Conservation (phyloP, 2,888 invertebrate species). For the Polietes domitor region DNA sequence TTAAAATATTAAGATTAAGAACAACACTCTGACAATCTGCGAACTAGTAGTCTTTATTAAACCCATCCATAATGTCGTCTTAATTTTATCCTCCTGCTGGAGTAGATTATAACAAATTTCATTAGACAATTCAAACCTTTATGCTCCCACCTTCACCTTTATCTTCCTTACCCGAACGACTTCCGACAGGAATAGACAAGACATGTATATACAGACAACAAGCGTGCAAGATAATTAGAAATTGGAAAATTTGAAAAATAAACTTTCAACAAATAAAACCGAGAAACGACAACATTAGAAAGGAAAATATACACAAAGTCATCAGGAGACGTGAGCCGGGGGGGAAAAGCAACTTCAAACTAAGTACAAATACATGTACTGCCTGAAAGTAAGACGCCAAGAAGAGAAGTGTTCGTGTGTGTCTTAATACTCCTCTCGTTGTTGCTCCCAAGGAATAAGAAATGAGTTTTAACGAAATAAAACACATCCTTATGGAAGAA, state of each 20-base stretch:
- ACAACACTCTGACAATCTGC: too few relatives aligned
- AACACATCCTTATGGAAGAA: slow-evolving; percentile 7
- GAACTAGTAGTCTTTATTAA: too few relatives aligned
- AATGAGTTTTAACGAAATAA: slow-evolving; percentile 14
- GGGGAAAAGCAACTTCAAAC: background rate
- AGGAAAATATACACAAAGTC: background rate
- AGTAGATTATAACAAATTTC: too few relatives aligned
- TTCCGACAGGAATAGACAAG: background rate
- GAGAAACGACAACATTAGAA: background rate
- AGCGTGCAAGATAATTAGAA: slow-evolving; percentile 14
- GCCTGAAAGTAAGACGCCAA: background rate
- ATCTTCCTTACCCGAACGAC: background rate
- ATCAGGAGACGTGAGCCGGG: background rate
- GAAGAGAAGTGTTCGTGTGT: too few relatives aligned
- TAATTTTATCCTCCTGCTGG: too few relatives aligned
- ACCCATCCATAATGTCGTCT: too few relatives aligned
- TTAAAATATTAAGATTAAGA: too few relatives aligned
- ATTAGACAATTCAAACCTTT: too few relatives aligned
- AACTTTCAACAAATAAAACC: background rate
- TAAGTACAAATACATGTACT: slow-evolving; percentile 9
- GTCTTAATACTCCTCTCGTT: background rate
- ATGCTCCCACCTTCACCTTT: too few relatives aligned
- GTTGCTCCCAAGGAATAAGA: slow-evolving; percentile 27
- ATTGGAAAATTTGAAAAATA: slow-evolving; percentile 14
- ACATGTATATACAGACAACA: background rate